Conservation (phyloP, 2,113 vertebrate genomes). For the Microcebus murinus region DNA sequence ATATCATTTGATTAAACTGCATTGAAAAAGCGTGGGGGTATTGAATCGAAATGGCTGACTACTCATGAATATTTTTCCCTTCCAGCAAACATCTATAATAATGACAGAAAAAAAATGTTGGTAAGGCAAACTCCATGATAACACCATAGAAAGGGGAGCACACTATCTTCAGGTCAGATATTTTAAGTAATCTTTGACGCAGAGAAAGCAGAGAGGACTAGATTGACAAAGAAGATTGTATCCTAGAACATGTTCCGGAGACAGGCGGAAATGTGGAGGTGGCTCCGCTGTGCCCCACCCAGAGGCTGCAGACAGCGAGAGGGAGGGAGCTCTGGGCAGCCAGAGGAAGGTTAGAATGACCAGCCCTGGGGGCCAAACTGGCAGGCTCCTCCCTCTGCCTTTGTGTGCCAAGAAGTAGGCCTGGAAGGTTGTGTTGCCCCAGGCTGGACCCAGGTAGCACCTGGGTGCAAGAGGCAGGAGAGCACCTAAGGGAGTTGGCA, state of each 20-base stretch:
- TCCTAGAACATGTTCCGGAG: background rate
- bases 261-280: rapidly evolving
- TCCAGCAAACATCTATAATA: background rate
- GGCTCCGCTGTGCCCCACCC: background rate
- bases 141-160: background rate
- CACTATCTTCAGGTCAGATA: background rate
- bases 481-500: background rate
- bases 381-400: background rate
- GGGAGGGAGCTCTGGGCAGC: background rate
- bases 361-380: background rate
- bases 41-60: background rate
- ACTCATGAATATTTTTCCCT: background rate
- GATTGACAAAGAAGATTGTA: background rate
- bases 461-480: background rate
- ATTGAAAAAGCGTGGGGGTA: background rate
- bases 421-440: background rate
- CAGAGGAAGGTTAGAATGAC: background rate
- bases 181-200: background rate
- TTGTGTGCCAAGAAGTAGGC: background rate
- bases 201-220: background rate
- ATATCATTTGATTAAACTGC: background rate
- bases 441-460: background rate
- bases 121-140: background rate
- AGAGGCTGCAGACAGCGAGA: background rate
- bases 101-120: background rate